Base-by-base conservation (phyloP, 2,888 invertebrate species). In the Thereva nobilitata region DNA sequence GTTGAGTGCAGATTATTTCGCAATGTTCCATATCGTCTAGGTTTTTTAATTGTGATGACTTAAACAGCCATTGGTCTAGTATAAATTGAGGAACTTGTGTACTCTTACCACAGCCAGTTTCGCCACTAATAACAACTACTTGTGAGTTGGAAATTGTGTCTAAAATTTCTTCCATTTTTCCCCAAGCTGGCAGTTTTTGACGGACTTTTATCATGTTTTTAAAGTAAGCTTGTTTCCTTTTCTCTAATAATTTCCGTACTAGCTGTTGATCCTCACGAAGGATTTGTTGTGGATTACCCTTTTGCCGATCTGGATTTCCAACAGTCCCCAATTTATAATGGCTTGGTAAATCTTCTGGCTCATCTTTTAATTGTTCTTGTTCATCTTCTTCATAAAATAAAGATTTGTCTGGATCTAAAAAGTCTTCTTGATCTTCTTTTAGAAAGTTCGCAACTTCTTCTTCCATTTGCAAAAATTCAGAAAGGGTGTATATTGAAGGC, bases 11-110 rank as follows among this genome's bases (percentile, higher is more conserved):
- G 55, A 97, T 85, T 50, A 97, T 91, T 75, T 95, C 90, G 4
- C 93, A 87, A 69, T 91, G 91, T 7, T 85, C 82, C 8, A 83
- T 80, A 0, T 82, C 83, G 12, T 77, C 75, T 6, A 78, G 78
- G 7, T 83, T 82, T 8, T 84, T 80, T 69, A 82, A 82, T 70
- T 87, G 72, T 1, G 75, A 75, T 0, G 75, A 71, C 6, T 34
- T 44, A 41, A 87, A 80, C 59, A 95, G 80, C 88, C 93, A 94
- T 68, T 94, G 87, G 76, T 97, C 97, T 38, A 97, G 78, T 53
- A 97, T 87, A 80, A 92, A 95, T 79, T 97, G 97, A 0, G 96
- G 95, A n/a, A 97, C 89, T 86, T 96, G 90, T 0, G 91, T 91
- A 75, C 89, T 90, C 79, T 92, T 92, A 56, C 92, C 92, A 73